Evolutionary conservation across 2,888 invertebrate species (phyloP).

Genomic region (Emesis castigata): DNA sequence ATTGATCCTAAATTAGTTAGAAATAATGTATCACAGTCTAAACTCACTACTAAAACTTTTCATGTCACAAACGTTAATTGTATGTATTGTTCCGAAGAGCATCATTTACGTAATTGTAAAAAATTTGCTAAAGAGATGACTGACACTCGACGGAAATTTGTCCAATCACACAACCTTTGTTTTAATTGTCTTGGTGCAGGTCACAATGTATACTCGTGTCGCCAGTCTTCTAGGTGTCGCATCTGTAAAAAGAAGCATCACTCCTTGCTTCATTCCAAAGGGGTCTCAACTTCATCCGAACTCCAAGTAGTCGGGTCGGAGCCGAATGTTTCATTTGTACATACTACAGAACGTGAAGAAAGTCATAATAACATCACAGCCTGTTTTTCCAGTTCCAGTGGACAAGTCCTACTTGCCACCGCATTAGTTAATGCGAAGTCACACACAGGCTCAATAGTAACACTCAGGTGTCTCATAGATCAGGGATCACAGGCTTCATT

Average conservation of each 20-base stretch:
- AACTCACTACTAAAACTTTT: not conserved
- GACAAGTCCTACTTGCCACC: slow-evolving; percentile 49
- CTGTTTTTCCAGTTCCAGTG: slow-evolving; percentile 32
- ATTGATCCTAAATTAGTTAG: slow-evolving; percentile 14
- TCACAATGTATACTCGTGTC: slow-evolving; percentile 40
- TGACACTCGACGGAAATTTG: slow-evolving; percentile 42
- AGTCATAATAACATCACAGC: no score
- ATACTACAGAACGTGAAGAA: no score
- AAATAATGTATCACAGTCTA: not conserved
- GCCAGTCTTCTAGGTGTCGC: slow-evolving; percentile 34
- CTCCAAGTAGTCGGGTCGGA: no score
- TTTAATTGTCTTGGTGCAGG: slow-evolving; percentile 62
- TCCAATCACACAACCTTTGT: slow-evolving; percentile 49
- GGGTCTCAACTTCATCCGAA: not conserved
- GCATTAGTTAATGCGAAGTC: slow-evolving; percentile 47
- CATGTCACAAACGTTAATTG: not conserved
- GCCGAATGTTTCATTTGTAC: no score
- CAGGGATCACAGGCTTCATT: slow-evolving; percentile 67
- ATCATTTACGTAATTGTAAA: slow-evolving; percentile 62
- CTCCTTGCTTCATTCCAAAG: slow-evolving; percentile 52
- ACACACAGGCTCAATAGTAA: slow-evolving; percentile 23
- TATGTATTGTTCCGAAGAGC: slow-evolving; percentile 28
- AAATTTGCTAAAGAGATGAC: slow-evolving; percentile 43
- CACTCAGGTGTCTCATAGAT: slow-evolving; percentile 59
- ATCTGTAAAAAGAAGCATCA: slow-evolving; percentile 61